Conservation (phyloP, 2,888 invertebrate genomes). For the Sycophila texana region DNA sequence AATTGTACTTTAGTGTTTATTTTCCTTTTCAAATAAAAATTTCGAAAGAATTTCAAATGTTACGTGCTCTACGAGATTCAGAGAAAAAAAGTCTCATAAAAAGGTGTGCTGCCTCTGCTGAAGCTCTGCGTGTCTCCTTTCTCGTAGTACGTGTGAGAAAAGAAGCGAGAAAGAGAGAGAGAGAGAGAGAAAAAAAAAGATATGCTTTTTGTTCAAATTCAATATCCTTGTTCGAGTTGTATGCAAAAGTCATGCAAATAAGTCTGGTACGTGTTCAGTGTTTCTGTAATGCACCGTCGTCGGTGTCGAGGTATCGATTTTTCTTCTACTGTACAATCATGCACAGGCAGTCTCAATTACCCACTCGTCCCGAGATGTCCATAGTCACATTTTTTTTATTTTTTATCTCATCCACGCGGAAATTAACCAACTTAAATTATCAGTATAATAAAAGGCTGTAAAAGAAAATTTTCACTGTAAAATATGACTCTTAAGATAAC, state of each 20-base stretch:
- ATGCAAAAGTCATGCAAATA: constrained; percentile 27
- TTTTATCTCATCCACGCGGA: too few relatives aligned
- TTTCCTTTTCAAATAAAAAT: too few relatives aligned
- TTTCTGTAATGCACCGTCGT: not conserved
- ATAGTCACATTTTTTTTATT: too few relatives aligned
- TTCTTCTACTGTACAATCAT: too few relatives aligned
- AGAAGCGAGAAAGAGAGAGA: not conserved
- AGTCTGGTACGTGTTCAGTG: constrained; percentile 8
- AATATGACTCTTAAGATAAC: too few relatives aligned
- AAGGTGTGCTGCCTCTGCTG: constrained; percentile 57
- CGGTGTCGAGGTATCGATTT: not conserved
- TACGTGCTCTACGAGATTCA: constrained; percentile 48
- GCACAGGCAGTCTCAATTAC: too few relatives aligned
- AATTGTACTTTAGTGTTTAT: not conserved
- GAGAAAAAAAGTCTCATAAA: not conserved
- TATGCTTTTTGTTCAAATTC: not conserved
- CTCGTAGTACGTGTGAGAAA: constrained; percentile 25
- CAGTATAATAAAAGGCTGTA: too few relatives aligned
- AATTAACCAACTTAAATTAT: too few relatives aligned
- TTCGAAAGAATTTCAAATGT: constrained; percentile 21
- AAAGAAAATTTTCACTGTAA: too few relatives aligned
- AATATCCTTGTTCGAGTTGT: constrained; percentile 8
- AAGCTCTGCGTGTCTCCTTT: constrained; percentile 53
- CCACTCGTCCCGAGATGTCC: too few relatives aligned
- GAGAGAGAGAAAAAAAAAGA: too few relatives aligned